Base-by-base conservation (phyloP, 2,888 invertebrate genomes). In the Diarsia mendica region DNA sequence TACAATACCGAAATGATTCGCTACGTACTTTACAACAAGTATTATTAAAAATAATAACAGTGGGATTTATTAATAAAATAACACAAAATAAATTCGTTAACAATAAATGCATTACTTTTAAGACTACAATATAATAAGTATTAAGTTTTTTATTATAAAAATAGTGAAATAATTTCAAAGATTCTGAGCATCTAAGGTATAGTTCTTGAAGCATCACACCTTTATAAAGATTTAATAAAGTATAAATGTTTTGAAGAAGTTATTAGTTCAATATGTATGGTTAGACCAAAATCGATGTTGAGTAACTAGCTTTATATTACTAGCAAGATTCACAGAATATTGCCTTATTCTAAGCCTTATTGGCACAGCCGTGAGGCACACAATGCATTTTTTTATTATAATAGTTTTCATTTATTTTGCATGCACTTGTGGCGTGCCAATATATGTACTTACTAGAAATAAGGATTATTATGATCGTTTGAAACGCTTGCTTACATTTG, bases 41-140 rank as follows among this genome's bases (percentile, higher is more conserved):
- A 88, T 88, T 89, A 88, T 88, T 89, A 88, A 85, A 86, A 89
- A 87, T 88, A 89, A 90, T 90, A 92, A 93, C 91, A 92, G 87
- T 89, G 88, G 87, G 88, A 82, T 90, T 90, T 89, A 87, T 88
- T 87, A 84, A 85, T 86, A 89, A 90, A 90, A 88, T 87, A 94
- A 93, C 92, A 94, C 88, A 93, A 95, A 94, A 94, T 95, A 96
- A 96, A 96, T 96, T 96, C 96, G 95, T 93, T 95, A 93, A 93
- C 91, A 93, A 93, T 96, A 96, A 96, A 96, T 96, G 96, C 96
- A 95, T 88, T 90, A 87, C 79, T 83, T 84, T 84, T 89, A 85
- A 89, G 88, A 89, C 87, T 88, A 63, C 18, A 60, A 60, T 60
- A 87, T 89, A 89, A 75, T 81, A 79, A 51, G 46, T 76, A 82